Base-by-base conservation (phyloP, 2,113 vertebrate genomes). In the Xiphophorus couchianus region DNA sequence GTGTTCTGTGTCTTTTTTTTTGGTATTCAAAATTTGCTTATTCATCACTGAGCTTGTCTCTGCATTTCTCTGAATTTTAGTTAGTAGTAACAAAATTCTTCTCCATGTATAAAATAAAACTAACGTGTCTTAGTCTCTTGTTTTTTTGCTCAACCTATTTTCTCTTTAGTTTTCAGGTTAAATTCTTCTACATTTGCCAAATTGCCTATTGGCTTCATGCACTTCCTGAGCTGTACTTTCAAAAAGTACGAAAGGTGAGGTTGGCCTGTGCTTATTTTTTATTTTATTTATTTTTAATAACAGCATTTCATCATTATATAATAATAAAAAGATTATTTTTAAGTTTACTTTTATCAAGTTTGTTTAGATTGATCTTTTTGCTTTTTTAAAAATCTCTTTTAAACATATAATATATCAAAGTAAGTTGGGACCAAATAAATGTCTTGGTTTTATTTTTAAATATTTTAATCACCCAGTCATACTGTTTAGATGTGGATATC, bases 131-230 rank as follows among this genome's bases (percentile, higher is more conserved):
- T 22, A 25, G 22, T 25, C 11, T 28, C 64, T 37, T 77, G 31
- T 61, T 25, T 51, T 28, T 64, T 37, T 71, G 66, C 35, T 72
- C 74, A 74, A 82, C 28, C n/a, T 86, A 37, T 78, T 22, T n/a
- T 86, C 72, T 88, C 27, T 85, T 70, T 78, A 96, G 96, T 74
- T 96, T 96, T 93, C 95, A 96, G 93, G 95, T 96, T 75, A 96
- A 96, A 92, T 95, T 96, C 92, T 96, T 96, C 94, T 96, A 95
- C 90, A 93, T 96, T 92, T 96, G 95, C 90, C 96, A 96, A 94
- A 95, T 96, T 78, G 95, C 95, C 75, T 96, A 96, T 90, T 96
- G 95, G 96, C 87, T 96, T 87, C 96, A 96, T 61, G 92, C 96
- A 54, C 91, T 96, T 82, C 95, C 93, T 3, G 95, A 96, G 80